Base-by-base conservation (phyloP, 37 sponge, comb jelly and placozoan species). In the Beroe forskalii region DNA sequence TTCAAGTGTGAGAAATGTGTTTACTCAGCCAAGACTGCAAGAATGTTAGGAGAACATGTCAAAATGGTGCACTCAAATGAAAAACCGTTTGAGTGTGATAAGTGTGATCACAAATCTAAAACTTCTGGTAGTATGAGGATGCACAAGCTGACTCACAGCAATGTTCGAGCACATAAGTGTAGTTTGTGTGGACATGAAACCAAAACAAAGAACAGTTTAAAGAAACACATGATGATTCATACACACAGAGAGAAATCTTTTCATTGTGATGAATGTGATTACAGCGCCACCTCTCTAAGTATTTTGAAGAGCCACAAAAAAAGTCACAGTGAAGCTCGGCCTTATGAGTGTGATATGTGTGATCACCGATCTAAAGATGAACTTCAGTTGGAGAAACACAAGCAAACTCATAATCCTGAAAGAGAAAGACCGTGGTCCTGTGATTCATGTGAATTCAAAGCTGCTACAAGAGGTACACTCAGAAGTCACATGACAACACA, bases 91-190 rank as follows among this genome's bases (percentile, higher is more conserved):
- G 30, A 48, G 24, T 89, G 90, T 61, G 55, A 41, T 61, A 24
- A 41, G 27, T 61, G 62, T 23, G 90, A 48, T 17, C 19, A 30
- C 41, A 8, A 24, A 41, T 30, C 43, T 3, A 76, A 12, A 41
- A 8, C 23, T 4, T 23, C 6, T n/a, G 43, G 76, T 30, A 19
- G 2, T 76, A 6, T 76, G 76, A 76, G 32, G 37, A 30, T 14
- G n/a, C 76, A 76, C 76, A 76, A 76, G 76, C 41, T 41, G 43
- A 19, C 23, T 41, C 76, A 76, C 23, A 63, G 24, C 66, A 63
- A 19, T 63, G 66, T 23, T 28, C 9, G 25, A n/a, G 2, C 9
- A 4, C 25, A 3, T 6, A 63, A 63, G 9, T 63, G 66, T 20
- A 19, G 25, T 63, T 6, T 3, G 66, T 63, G 66, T 20, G 66